These are phyloP conservation scores for Apotomis betuletana DNA, from an alignment of 2,888 invertebrate species.

Conservation along the genomic window DNA sequence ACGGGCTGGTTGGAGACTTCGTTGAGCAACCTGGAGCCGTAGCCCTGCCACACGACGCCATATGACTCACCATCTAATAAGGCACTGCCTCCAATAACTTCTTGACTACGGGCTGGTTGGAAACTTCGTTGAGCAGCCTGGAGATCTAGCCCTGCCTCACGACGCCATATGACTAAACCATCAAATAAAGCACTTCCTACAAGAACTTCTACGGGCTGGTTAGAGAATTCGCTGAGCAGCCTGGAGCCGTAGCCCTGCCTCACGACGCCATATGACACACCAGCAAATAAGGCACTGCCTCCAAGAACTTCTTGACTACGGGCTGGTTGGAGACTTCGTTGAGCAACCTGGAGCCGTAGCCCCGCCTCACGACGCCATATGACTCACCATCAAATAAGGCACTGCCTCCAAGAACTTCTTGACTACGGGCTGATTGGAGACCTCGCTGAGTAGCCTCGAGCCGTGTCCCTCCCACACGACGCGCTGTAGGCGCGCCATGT, in stretches of 20 bases:
- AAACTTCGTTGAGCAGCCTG: neutral
- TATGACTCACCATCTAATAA: too few species aligned
- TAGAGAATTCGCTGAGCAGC: constrained; percentile 92
- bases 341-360: constrained; percentile 88
- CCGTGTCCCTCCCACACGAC: constrained; percentile 97
- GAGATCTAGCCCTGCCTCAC: too few species aligned
- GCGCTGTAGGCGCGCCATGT: constrained; percentile 92
- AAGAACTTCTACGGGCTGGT: constrained; percentile 83
- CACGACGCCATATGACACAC: constrained; percentile 61
- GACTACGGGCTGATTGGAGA: constrained; percentile 92
- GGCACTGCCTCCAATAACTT: constrained; percentile 89
- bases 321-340: neutral
- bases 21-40: constrained; percentile 91
- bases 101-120: constrained; percentile 77
- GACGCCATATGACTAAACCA: neutral
- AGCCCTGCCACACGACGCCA: constrained; percentile 94
- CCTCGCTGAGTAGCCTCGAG: constrained; percentile 90
- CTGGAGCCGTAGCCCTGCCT: constrained; percentile 95
- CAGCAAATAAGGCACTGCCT: constrained; percentile 91
- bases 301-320: constrained; percentile 90
- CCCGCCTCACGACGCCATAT: constrained; percentile 83
- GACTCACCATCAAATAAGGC: constrained; percentile 94
- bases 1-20: constrained; percentile 93
- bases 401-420: constrained; percentile 95
- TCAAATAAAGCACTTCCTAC: constrained; percentile 95